phyloP scores from a whole-genome alignment of 2,888 invertebrate genomes.

The Eupeodes latifasciatus region DNA sequence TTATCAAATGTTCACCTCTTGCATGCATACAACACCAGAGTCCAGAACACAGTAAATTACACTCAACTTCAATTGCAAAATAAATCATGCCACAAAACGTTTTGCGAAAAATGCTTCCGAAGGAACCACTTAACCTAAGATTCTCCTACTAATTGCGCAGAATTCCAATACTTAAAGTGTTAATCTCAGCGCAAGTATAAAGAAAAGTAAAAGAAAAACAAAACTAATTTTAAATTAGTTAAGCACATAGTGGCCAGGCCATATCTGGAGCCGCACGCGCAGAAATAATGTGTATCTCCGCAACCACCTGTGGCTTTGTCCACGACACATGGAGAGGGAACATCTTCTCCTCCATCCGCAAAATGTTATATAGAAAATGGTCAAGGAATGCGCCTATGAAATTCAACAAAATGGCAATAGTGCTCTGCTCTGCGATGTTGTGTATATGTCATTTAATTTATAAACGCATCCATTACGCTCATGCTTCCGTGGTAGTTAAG shows the following conservation, averaged over 20 bases:
- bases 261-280: conserved; percentile 68
- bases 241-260: conserved; percentile 13
- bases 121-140: conserved; percentile 61
- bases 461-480: conserved; percentile 67
- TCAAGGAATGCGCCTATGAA: conserved; percentile 38
- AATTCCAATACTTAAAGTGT: conserved; percentile 23
- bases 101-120: conserved; percentile 26
- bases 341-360: conserved; percentile 8
- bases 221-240: conserved; percentile 16
- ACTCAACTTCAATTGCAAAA: conserved; percentile 1
- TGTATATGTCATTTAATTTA: conserved; percentile 66
- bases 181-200: neutral
- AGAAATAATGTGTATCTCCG: conserved; percentile 28
- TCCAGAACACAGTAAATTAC: neutral
- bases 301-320: conserved; percentile 71
- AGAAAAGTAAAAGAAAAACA: neutral
- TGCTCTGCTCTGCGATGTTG: conserved; percentile 15
- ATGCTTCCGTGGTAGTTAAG: conserved; percentile 73
- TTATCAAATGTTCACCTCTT: conserved; percentile 13
- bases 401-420: conserved; percentile 31
- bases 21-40: neutral
- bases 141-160: conserved; percentile 35
- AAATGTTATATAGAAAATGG: conserved; percentile 9
- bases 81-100: conserved; percentile 55
- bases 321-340: conserved; percentile 51